phyloP scores from a whole-genome alignment of 2,888 invertebrate genomes.

The Habrosyne pyritoides region DNA sequence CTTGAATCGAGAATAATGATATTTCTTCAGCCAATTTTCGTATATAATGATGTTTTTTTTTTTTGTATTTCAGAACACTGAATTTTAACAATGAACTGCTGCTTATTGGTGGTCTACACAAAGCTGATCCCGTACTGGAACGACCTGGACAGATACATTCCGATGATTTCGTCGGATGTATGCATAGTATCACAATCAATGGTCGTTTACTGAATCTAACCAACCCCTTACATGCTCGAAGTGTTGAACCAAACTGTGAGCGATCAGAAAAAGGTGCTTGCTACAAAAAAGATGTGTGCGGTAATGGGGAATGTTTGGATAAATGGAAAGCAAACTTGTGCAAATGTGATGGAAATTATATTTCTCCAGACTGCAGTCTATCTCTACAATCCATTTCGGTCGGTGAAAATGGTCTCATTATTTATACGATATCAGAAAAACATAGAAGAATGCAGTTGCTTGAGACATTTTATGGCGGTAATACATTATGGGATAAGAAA shows the following conservation, averaged over 20 bases:
- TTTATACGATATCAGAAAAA: slow-evolving; percentile 91
- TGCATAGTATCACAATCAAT: slow-evolving; percentile 95
- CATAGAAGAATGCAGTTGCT: slow-evolving; percentile 94
- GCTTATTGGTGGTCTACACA: slow-evolving; percentile 92
- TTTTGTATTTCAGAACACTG: slow-evolving; percentile 87
- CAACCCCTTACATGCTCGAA: slow-evolving; percentile 88
- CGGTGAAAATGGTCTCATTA: slow-evolving; percentile 89
- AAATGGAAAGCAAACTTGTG: slow-evolving; percentile 91
- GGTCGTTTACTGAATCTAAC: slow-evolving; percentile 92
- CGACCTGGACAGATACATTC: slow-evolving; percentile 95
- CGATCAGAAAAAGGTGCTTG: slow-evolving; percentile 87
- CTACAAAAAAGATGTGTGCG: slow-evolving; percentile 79
- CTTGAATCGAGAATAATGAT: too few species aligned
- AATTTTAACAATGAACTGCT: slow-evolving; percentile 96
- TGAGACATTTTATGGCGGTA: slow-evolving; percentile 90
- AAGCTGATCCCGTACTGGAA: slow-evolving; percentile 93
- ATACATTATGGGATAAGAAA: slow-evolving; percentile 86
- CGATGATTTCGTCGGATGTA: slow-evolving; percentile 96
- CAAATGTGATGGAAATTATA: slow-evolving; percentile 86
- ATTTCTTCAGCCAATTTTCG: too few species aligned
- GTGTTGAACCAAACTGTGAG: slow-evolving; percentile 90
- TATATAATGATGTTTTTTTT: too few species aligned
- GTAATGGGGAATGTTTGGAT: slow-evolving; percentile 90
- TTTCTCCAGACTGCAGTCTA: slow-evolving; percentile 91
- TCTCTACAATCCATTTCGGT: slow-evolving; percentile 92